Conservation (phyloP, 2,888 invertebrate genomes). For the Pherbina coryleti region DNA sequence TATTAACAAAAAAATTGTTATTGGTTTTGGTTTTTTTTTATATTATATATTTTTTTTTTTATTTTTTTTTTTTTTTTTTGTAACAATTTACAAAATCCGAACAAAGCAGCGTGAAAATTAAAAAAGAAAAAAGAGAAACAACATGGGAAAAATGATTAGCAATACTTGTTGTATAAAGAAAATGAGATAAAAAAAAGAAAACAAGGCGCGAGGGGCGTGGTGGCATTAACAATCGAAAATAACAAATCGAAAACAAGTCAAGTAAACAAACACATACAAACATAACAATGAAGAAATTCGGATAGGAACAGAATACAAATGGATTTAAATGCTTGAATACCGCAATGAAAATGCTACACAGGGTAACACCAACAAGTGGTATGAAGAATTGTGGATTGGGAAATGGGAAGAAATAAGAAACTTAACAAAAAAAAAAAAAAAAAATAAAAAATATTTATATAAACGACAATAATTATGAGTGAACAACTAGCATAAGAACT, state of each 20-base stretch:
- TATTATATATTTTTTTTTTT: constrained; percentile 36
- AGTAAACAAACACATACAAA: not conserved
- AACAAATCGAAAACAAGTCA: not conserved
- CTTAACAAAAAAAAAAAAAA: not conserved
- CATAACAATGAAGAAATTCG: not conserved
- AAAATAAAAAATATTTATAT: not conserved
- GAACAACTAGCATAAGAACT: not conserved
- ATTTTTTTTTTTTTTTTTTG: constrained; percentile 47
- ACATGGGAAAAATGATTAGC: constrained; percentile 62
- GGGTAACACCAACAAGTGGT: not conserved
- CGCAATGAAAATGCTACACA: not conserved
- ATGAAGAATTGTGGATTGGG: not conserved
- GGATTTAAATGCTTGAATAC: not conserved
- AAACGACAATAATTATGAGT: not conserved
- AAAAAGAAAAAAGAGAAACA: constrained; percentile 55
- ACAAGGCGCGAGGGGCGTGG: not conserved
- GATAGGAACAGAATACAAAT: not conserved
- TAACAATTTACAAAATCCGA: constrained; percentile 65
- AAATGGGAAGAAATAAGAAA: not conserved
- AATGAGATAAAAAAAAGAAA: constrained; percentile 38
- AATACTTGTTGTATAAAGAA: constrained; percentile 52
- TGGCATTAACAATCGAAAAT: not conserved
- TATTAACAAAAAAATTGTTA: not conserved
- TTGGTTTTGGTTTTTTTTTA: constrained; percentile 4
- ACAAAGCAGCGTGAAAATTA: constrained; percentile 70